These are phyloP conservation scores for Anthopleura xanthogrammica DNA, from an alignment of 92 coral and sea anemone species.

Conservation along the genomic window DNA sequence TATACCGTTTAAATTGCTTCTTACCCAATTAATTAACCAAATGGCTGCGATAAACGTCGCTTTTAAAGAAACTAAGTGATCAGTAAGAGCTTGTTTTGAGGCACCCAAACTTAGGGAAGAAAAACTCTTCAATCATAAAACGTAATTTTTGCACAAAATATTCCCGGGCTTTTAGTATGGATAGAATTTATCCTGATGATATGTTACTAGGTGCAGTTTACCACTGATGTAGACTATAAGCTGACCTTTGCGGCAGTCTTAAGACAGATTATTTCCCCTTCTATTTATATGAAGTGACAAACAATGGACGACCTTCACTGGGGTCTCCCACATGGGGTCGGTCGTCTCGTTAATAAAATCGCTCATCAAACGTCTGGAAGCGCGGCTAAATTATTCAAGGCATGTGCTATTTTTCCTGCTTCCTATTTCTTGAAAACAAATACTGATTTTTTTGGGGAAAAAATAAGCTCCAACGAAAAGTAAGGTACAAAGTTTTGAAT, in stretches of 20 bases:
- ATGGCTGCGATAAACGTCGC: not conserved
- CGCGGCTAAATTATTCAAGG: not conserved
- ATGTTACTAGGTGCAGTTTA: not conserved
- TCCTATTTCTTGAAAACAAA: not conserved
- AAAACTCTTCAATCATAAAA: too few relatives aligned
- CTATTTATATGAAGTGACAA: not conserved
- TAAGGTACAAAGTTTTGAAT: too few relatives aligned
- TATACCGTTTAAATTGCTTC: not conserved
- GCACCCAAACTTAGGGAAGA: too few relatives aligned
- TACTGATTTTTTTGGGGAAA: too few relatives aligned
- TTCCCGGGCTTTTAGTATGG: not conserved
- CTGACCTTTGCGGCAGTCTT: not conserved
- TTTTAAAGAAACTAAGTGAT: not conserved
- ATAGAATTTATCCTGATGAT: not conserved
- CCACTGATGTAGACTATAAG: not conserved
- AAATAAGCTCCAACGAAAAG: too few relatives aligned
- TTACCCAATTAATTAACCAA: not conserved
- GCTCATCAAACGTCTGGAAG: not conserved
- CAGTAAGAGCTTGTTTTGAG: not conserved
- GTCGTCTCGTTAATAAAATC: not conserved
- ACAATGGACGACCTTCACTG: not conserved
- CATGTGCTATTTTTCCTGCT: not conserved
- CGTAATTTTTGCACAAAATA: not conserved
- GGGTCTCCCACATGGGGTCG: constrained; percentile 10
- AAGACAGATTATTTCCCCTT: not conserved